phyloP scores from a whole-genome alignment of 2,888 invertebrate genomes.

The Pedicia rivosa region DNA sequence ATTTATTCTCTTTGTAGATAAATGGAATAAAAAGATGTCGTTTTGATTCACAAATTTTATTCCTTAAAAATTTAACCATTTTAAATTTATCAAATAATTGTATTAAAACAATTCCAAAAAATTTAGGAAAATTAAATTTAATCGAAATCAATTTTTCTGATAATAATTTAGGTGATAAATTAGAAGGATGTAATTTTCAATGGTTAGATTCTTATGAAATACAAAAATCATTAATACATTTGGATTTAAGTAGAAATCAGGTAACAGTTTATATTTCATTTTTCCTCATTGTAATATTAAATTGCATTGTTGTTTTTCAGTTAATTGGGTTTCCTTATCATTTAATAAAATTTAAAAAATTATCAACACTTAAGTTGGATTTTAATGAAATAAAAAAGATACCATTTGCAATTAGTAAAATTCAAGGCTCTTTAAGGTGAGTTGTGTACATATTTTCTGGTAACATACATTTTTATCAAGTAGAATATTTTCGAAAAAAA shows the following conservation, averaged over 20 bases:
- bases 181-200: constrained; percentile 37
- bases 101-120: constrained; percentile 49
- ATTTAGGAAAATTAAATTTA: constrained; percentile 47
- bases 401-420: constrained; percentile 49
- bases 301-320: too few species aligned
- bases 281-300: too few species aligned
- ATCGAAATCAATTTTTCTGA: constrained; percentile 43
- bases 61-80: constrained; percentile 43
- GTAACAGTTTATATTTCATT: constrained; percentile 18
- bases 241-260: constrained; percentile 50
- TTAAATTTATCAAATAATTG: constrained; percentile 57
- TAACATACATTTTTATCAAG: too few species aligned
- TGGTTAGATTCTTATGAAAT: constrained; percentile 44
- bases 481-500: too few species aligned
- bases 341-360: constrained; percentile 41
- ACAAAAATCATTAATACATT: constrained; percentile 34
- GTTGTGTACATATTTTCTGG: too few species aligned
- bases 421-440: too few species aligned
- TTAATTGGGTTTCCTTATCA: constrained; percentile 39
- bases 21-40: constrained; percentile 43
- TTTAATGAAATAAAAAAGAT: constrained; percentile 41
- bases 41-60: constrained; percentile 52
- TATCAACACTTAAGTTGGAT: constrained; percentile 46
- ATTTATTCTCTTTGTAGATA: constrained; percentile 29
- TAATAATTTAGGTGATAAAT: constrained; percentile 43